phyloP scores from a whole-genome alignment of 2,888 invertebrate species.

The Ormyrus pomaceus region DNA sequence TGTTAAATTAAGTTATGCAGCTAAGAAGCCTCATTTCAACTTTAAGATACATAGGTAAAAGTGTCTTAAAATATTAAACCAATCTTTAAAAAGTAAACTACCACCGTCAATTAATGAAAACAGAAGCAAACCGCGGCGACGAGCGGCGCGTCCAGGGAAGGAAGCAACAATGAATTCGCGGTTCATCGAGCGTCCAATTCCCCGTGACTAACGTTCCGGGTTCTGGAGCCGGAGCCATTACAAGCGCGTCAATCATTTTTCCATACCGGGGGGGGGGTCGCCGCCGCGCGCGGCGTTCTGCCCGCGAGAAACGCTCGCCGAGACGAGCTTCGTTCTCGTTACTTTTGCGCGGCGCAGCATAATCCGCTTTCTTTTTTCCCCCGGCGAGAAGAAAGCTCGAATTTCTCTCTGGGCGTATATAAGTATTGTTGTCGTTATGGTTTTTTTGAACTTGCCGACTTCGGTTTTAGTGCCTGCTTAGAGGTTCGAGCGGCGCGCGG shows the following conservation, averaged over 20 bases:
- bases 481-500: too few species aligned
- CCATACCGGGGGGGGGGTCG: not conserved
- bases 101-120: not conserved
- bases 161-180: slow-evolving; percentile 39
- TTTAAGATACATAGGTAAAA: too few species aligned
- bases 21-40: too few species aligned
- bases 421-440: too few species aligned
- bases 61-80: too few species aligned
- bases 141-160: not conserved
- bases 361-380: slow-evolving; percentile 36
- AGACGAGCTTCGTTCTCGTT: not conserved
- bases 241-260: slow-evolving; percentile 39
- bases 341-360: not conserved
- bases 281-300: not conserved
- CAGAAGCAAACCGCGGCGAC: slow-evolving; percentile 3
- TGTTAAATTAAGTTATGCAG: too few species aligned
- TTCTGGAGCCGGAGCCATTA: not conserved
- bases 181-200: slow-evolving; percentile 47
- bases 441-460: too few species aligned
- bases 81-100: not conserved
- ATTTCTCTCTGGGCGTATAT: too few species aligned
- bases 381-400: slow-evolving; percentile 25
- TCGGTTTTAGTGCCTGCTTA: too few species aligned
- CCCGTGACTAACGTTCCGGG: slow-evolving; percentile 43
- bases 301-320: slow-evolving; percentile 32